phyloP scores from a whole-genome alignment of 2,113 vertebrate species.

The Pelecanus crispus region DNA sequence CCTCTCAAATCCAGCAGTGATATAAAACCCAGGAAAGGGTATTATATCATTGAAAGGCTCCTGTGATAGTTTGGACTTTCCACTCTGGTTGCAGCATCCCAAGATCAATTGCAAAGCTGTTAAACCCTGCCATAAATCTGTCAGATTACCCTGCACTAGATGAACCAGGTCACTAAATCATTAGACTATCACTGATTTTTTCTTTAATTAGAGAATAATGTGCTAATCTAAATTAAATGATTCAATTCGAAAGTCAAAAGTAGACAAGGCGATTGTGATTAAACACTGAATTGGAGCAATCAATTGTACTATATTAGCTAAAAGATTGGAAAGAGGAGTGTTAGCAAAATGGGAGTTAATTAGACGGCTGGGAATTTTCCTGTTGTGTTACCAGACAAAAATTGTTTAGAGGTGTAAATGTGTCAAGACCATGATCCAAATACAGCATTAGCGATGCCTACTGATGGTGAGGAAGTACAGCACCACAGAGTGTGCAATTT shows the following conservation, averaged over 20 bases:
- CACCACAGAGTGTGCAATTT: background rate
- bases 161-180: background rate
- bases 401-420: background rate
- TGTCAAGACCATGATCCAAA: background rate
- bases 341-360: background rate
- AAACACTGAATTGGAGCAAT: background rate
- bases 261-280: background rate
- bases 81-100: background rate
- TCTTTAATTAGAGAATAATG: background rate
- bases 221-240: background rate
- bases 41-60: background rate
- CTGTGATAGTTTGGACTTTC: background rate
- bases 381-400: background rate
- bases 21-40: background rate
- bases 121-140: background rate
- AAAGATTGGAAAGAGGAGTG: background rate
- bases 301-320: background rate
- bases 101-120: background rate
- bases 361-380: background rate
- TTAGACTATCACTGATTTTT: background rate
- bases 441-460: background rate
- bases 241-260: background rate
- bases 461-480: background rate
- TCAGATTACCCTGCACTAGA: background rate
- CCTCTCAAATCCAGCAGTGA: background rate